Conservation (phyloP, 2,888 invertebrate species). For the Drosophila parthenogenetica region DNA sequence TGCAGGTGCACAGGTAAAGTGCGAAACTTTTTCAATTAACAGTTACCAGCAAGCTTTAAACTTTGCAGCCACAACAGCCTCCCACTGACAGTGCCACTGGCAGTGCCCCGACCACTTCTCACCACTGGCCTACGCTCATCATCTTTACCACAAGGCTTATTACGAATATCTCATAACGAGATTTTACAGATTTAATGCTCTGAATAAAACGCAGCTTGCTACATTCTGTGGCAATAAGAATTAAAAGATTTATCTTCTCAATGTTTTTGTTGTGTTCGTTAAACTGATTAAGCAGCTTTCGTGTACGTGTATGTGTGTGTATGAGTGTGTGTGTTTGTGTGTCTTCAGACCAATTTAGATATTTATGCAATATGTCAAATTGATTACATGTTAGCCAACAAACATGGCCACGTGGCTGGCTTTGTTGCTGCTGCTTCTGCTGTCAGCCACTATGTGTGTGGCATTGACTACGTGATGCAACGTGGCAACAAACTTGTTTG, state of each 20-base stretch:
- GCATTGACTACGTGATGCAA: constrained; percentile 20
- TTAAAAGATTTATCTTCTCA: constrained; percentile 42
- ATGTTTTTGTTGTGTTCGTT: constrained; percentile 12
- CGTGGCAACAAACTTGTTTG: constrained; percentile 23
- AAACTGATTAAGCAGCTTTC: background rate
- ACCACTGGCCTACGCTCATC: constrained; percentile 7
- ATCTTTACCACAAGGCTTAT: constrained; percentile 56
- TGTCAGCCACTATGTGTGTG: constrained; percentile 7
- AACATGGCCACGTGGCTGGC: constrained; percentile 37
- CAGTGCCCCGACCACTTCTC: background rate
- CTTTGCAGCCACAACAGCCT: constrained; percentile 49
- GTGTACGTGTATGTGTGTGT: too few relatives aligned
- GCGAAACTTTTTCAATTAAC: constrained; percentile 78
- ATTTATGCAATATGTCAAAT: constrained; percentile 45
- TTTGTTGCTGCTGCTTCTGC: background rate
- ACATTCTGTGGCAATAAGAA: constrained; percentile 63
- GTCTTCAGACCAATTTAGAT: constrained; percentile 4
- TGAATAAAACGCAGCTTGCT: constrained; percentile 44
- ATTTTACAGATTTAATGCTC: constrained; percentile 51
- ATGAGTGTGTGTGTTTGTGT: too few relatives aligned
- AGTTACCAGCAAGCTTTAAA: constrained; percentile 67
- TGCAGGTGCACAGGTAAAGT: constrained; percentile 46
- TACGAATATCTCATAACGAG: constrained; percentile 64
- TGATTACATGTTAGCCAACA: constrained; percentile 38
- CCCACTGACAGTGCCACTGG: background rate